phyloP scores from a whole-genome alignment of 2,888 invertebrate genomes.

The Caenorhabditis panamensis region DNA sequence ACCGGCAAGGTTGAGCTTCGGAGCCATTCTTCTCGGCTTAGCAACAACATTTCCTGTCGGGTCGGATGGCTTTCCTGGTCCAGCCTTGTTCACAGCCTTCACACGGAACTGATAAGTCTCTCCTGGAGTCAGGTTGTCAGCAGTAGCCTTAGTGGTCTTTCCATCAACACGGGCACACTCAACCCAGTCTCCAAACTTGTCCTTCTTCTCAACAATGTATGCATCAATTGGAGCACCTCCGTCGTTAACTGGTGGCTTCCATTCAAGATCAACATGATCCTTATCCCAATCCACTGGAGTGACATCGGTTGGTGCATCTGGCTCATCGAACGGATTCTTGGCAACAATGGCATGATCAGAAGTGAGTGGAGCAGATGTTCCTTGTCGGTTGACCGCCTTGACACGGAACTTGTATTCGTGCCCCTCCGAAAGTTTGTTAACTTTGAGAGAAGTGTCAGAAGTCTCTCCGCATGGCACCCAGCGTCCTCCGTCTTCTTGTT shows the following conservation, averaged over 20 bases:
- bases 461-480: slow-evolving; percentile 81
- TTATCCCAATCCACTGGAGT: slow-evolving; percentile 93
- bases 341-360: slow-evolving; percentile 91
- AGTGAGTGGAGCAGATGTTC: slow-evolving; percentile 90
- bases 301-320: slow-evolving; percentile 81
- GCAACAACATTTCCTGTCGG: slow-evolving; percentile 91
- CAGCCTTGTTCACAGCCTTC: slow-evolving; percentile 87
- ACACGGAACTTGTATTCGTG: slow-evolving; percentile 96
- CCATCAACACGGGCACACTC: slow-evolving; percentile 79
- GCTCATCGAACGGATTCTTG: slow-evolving; percentile 89
- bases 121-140: slow-evolving; percentile 91
- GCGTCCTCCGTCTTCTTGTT: slow-evolving; percentile 83
- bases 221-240: slow-evolving; percentile 89
- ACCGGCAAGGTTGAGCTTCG: slow-evolving; percentile 91
- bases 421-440: slow-evolving; percentile 91
- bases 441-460: slow-evolving; percentile 79
- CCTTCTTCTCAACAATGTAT: slow-evolving; percentile 82
- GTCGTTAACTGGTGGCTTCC: slow-evolving; percentile 94
- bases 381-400: slow-evolving; percentile 93
- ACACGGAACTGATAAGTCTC: slow-evolving; percentile 90
- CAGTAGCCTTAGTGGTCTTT: slow-evolving; percentile 84
- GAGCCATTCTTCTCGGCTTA: slow-evolving; percentile 86
- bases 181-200: slow-evolving; percentile 81
- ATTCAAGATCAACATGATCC: slow-evolving; percentile 95
- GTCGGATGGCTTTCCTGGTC: slow-evolving; percentile 92